These are phyloP conservation scores for Morelia viridis DNA, from an alignment of 2,797 vertebrate species.

Conservation along the genomic window DNA sequence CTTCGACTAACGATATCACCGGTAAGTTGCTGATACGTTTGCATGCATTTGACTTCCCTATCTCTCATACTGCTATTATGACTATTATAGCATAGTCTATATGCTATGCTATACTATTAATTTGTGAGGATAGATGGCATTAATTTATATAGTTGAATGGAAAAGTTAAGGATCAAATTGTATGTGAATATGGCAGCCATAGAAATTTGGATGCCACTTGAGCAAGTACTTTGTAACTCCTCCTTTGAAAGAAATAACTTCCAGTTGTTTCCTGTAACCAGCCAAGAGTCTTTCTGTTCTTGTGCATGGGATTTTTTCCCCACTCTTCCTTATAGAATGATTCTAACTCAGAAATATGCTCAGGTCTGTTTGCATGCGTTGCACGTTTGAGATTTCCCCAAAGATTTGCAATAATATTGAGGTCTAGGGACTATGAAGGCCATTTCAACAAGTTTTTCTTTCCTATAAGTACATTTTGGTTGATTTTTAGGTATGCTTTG, in stretches of 20 bases:
- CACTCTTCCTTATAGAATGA: background rate
- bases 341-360: background rate
- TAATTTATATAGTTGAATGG: background rate
- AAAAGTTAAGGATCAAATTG: background rate
- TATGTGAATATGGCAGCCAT: background rate
- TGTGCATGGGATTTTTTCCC: background rate
- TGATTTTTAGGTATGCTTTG: background rate
- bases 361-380: background rate
- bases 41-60: background rate
- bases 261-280: background rate
- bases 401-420: background rate
- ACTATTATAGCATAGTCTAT: background rate
- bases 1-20: conserved; percentile 92
- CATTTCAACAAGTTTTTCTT: background rate
- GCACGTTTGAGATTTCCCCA: background rate
- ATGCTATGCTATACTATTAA: background rate
- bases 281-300: background rate
- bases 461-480: background rate
- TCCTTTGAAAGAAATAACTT: background rate
- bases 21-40: conserved; percentile 77
- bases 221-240: background rate
- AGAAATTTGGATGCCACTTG: background rate
- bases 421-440: background rate
- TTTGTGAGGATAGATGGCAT: background rate
- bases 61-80: background rate